A percentile compares a stretch with the other conserved stretches of the same genome.
Conservation (phyloP, 2,888 invertebrate genomes). For the Agrochola lychnidis region DNA sequence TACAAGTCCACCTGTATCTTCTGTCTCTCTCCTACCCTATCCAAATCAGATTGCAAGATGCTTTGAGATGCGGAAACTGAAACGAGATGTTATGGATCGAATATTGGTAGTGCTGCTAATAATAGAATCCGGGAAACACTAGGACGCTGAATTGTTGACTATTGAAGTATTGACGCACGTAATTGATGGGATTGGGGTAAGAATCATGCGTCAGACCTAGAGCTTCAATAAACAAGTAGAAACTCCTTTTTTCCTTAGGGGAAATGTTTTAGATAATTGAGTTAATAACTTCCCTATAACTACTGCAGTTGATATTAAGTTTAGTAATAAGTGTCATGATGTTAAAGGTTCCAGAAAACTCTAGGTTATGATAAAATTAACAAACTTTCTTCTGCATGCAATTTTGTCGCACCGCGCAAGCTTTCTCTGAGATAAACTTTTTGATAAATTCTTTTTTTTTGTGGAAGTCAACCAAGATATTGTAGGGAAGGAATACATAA, state of each 20-base stretch:
- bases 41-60: background rate
- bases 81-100: background rate
- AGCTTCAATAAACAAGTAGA: background rate
- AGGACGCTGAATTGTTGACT: background rate
- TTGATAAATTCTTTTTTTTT: background rate
- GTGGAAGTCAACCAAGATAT: background rate
- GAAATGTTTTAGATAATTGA: conserved; percentile 20
- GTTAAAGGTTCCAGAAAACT: conserved; percentile 39
- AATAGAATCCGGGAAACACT: background rate
- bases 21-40: background rate
- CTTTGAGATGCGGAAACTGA: background rate
- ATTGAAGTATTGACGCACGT: conserved; percentile 4
- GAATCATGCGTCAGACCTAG: conserved; percentile 5
- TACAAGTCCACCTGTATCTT: background rate
- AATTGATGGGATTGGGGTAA: background rate
- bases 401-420: conserved; percentile 22
- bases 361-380: conserved; percentile 38
- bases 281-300: conserved; percentile 11
- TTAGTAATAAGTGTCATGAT: conserved; percentile 18
- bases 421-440: conserved; percentile 15
- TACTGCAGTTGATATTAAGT: conserved; percentile 31
- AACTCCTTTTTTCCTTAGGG: background rate
- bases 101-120: background rate
- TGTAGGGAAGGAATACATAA: background rate
- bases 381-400: conserved; percentile 40